Percentiles rank a stretch among this genome's conserved stretches.
These are phyloP conservation scores for Brachionus manjavacas DNA, from an alignment of 1,140 invertebrate species.

Conservation along the genomic window DNA sequence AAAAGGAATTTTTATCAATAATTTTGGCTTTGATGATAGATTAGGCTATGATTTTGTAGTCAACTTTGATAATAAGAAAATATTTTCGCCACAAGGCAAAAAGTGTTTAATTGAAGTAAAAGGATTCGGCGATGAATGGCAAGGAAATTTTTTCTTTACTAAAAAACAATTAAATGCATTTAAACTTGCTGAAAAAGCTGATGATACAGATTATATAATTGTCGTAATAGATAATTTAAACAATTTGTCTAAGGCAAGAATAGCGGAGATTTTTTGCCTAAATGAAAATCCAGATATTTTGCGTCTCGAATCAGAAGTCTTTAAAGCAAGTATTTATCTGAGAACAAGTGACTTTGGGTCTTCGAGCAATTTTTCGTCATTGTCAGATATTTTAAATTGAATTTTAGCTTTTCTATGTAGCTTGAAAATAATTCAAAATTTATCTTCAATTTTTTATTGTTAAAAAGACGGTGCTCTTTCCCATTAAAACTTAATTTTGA, in stretches of 20 bases:
- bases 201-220: background rate
- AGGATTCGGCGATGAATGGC: background rate
- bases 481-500: too few species aligned
- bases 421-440: too few species aligned
- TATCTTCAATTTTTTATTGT: too few species aligned
- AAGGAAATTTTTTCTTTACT: background rate
- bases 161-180: background rate
- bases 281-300: background rate
- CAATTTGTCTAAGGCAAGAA: background rate
- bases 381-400: too few species aligned
- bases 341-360: background rate
- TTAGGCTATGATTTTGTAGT: background rate
- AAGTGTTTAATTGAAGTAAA: background rate
- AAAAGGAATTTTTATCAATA: background rate
- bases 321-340: background rate
- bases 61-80: background rate
- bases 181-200: background rate
- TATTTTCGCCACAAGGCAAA: background rate
- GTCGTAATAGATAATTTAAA: background rate
- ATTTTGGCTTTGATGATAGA: background rate
- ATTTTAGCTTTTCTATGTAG: too few species aligned
- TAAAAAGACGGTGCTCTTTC: too few species aligned
- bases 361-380: too few species aligned
- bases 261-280: background rate
- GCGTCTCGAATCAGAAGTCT: background rate